Conservation (phyloP, 2,113 vertebrate genomes). For the Python bivittatus region DNA sequence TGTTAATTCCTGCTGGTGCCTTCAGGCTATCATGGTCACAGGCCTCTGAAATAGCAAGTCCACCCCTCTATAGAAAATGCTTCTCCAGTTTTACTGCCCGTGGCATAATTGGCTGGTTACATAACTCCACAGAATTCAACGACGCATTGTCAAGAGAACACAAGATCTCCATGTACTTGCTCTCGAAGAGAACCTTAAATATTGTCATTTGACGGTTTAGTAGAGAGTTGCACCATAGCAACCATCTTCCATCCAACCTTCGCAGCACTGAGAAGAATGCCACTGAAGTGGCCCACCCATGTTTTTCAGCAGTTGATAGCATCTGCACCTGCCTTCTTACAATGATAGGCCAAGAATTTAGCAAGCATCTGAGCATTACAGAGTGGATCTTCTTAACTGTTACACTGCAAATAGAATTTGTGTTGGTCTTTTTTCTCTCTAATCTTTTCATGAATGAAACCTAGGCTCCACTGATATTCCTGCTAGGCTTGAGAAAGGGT, state of each 20-base stretch:
- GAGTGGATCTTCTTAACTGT: neutral
- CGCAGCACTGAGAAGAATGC: neutral
- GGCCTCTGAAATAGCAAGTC: neutral
- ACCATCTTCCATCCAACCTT: neutral
- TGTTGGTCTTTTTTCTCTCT: neutral
- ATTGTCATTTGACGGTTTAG: conserved; percentile 1
- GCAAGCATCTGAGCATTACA: neutral
- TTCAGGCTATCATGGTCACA: neutral
- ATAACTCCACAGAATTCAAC: conserved; percentile 35
- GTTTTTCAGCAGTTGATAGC: neutral
- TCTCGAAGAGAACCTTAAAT: neutral
- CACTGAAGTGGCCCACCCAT: neutral
- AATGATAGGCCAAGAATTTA: neutral
- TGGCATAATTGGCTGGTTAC: conserved; percentile 22
- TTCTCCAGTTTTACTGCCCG: conserved; percentile 28
- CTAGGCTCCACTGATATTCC: neutral
- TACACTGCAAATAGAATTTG: neutral
- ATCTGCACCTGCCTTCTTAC: neutral
- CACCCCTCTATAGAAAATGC: neutral
- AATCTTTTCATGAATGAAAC: neutral
- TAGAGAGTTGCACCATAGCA: neutral
- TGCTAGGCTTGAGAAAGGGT: neutral
- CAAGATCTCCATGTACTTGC: conserved; percentile 4
- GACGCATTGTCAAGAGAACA: conserved; percentile 11
- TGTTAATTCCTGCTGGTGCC: neutral